Evolutionary conservation across 1,140 invertebrate genomes (phyloP), one percentile per base, ranked within the genome.

Genomic region (Himalopsyche phryganea): DNA sequence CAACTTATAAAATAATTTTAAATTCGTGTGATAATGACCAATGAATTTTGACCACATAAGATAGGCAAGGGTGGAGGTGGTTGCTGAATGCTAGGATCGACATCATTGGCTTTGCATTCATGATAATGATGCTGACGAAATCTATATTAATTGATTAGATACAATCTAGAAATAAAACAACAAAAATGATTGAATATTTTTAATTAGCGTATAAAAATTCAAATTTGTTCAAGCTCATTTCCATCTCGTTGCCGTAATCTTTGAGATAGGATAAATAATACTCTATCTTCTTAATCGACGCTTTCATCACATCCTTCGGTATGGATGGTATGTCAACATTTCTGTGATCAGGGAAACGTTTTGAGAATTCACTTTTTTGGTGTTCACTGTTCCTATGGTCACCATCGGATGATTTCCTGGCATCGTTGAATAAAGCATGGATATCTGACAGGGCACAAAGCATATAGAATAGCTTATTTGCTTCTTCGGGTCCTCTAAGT

Each of bases 181-280:
- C 23, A 28, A 28, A 28, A 28, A 3, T 28, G 4, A 28, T 28
- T 5, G 9, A 28, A 28, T 28, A 28, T 28, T 28, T n/a, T 28
- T 28, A 28, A 28, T 28, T 28, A 28, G 23, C 23, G 23, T 28
- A 28, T 28, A 28, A 28, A 28, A 28, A 28, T 28, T 28, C 23
- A 28, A 28, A 28, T 28, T 28, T 28, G 9, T 28, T 28, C 9
- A 28, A 28, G 9, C 23, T 28, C 4, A 28, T 28, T 5, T 28
- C 23, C 18, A 45, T 13, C 48, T 58, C 38, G 32, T 3, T 19
- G 42, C 38, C 20, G 32, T 40, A 38, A 40, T 55, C 48, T 50
- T 81, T 79, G 42, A 82, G 68, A 78, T 81, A 89, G 0, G 84
- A 84, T 54, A 87, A 72, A 69, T 85, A 85, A 72, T 83, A 89